Base-by-base conservation (phyloP, 2,888 invertebrate species). In the Synergus japonicus region DNA sequence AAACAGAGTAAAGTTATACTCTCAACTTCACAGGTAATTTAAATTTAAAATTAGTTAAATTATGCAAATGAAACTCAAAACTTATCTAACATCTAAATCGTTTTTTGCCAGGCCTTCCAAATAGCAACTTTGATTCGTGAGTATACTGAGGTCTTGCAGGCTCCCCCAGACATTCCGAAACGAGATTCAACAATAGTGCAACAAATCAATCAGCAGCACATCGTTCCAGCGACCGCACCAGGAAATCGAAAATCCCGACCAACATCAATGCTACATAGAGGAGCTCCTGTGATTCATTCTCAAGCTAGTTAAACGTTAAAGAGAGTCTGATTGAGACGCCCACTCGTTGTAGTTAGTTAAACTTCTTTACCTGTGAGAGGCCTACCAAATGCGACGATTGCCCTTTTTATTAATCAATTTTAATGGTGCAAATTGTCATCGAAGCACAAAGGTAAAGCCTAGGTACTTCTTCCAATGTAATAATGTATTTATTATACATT, bases 1-100 rank as follows among this genome's bases (percentile, higher is more conserved):
- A 98, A 98, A 92, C 98, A 98, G 92, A 97, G 97, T 91, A 98
- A 98, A 93, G 97, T 98, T 82, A 97, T 98, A 91, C 95, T 98
- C 84, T 97, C 97, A 80, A 98, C 98, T 9, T 97, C 97, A 84
- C 97, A 97, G 95, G 97, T 96, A 93, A 90, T 78, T 78, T 37
- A 46, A 46, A 58, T 5, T 41, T 43, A 3, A 46, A 43, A 12
- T 49, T 60, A 76, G 8, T 22, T 77, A 29, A 15, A 13, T 37
- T 12, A 46, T 12, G 46, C 4, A 46, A 13, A 46, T 66, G 8
- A 15, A 54, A 73, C 41, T 41, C 76, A 46, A 7, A 10, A 8
- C 15, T 22, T 13, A 67, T 46, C 8, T 22, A 46, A 67, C 0
- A 67, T 18, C 8, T 64, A 43, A 15, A 63, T 64, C 15, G 65